Evolutionary conservation across 2,797 vertebrate species (phyloP), one percentile per base, ranked within the genome.

Genomic region (Lacerta agilis): DNA sequence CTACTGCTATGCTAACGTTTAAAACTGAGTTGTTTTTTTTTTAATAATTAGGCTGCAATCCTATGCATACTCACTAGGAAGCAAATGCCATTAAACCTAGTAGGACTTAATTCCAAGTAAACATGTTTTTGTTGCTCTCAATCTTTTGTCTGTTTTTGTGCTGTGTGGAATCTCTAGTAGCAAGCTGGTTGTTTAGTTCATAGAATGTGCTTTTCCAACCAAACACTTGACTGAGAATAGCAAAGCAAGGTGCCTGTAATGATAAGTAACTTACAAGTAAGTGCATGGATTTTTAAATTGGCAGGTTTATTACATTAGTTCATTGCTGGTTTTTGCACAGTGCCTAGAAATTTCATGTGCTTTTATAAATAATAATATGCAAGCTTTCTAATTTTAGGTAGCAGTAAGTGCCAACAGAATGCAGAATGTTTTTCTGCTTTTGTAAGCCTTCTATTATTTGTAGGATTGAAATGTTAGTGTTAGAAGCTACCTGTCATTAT

Each of bases 101-200:
- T 55, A 41, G 20, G 83, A 29, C 43, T 79, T 58, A 58, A 58
- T 86, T 79, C 66, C 66, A 72, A 29, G 45, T 80, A 72, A 72
- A 36, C 15, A 27, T 75, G 58, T 81, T 87, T 66, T 61, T 58
- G 9, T 77, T 61, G 27, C n/a, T 89, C 75, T 66, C 79, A 90
- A 4, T 38, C 49, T 86, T 45, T 36, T 76, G 72, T 87, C 64
- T 86, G 86, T 71, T 36, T 85, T 72, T 38, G 88, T 92, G 43
- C 87, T 91, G 72, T 45, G 36, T 86, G 0, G 86, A 49, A 20
- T 79, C 89, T 78, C 1, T 80, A 55, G 5, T 58, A 76, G 55
- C 67, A 45, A 84, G 2, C 2, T 84, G 89, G 3, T 87, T 87
- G 36, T 88, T 80, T 49, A 90, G 38, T 33, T 64, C 77, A 4